Percentiles rank a stretch among this genome's conserved stretches.
Evolutionary conservation across 2,888 invertebrate genomes (phyloP).

Genomic region (Platerodrilus igneus): DNA sequence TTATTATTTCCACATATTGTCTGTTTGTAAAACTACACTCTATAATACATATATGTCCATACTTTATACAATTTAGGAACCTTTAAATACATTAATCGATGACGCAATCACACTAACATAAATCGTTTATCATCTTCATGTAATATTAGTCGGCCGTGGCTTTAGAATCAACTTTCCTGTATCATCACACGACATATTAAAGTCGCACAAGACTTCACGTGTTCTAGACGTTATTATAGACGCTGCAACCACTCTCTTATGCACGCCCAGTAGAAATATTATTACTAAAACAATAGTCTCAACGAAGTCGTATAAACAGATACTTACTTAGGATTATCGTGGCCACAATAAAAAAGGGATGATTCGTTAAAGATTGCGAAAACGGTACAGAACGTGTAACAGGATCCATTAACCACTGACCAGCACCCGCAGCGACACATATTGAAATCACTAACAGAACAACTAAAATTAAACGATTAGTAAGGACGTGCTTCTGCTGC

Average conservation of each 20-base stretch:
- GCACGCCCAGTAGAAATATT: constrained; percentile 88
- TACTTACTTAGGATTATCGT: constrained; percentile 72
- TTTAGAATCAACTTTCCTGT: constrained; percentile 92
- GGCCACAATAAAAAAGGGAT: constrained; percentile 90
- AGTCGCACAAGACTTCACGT: constrained; percentile 84
- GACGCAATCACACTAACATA: too few species aligned
- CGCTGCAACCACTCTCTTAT: constrained; percentile 93
- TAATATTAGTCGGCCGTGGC: constrained; percentile 64
- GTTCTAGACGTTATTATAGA: constrained; percentile 92
- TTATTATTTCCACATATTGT: too few species aligned
- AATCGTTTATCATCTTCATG: too few species aligned
- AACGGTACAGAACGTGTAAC: constrained; percentile 87
- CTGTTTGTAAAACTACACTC: too few species aligned
- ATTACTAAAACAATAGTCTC: constrained; percentile 55
- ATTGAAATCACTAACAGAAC: constrained; percentile 80
- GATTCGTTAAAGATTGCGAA: constrained; percentile 86
- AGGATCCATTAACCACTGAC: constrained; percentile 94
- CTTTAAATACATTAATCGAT: too few species aligned
- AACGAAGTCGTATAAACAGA: background rate
- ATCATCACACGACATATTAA: constrained; percentile 98
- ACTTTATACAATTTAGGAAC: too few species aligned
- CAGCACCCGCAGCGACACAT: constrained; percentile 90
- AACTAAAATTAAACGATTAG: constrained; percentile 56
- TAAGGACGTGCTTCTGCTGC: background rate
- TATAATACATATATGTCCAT: too few species aligned